Conservation (phyloP, 2,797 vertebrate genomes). For the Sarcophilus harrisii region DNA sequence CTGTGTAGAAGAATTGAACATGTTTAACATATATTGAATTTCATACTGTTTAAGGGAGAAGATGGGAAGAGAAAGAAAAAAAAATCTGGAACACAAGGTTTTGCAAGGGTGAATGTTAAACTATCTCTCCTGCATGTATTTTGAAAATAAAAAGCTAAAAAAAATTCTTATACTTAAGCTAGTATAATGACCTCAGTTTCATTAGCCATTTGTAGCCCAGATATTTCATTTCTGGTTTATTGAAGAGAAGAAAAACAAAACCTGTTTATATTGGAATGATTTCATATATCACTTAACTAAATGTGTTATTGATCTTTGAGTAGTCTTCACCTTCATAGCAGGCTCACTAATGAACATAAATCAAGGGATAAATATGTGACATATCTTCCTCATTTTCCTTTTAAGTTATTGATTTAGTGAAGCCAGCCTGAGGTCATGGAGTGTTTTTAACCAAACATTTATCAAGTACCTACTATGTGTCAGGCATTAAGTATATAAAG, state of each 20-base stretch:
- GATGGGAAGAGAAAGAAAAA: no score
- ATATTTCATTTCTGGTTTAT: not conserved
- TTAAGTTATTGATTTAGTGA: slow-evolving; percentile 14
- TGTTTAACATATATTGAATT: no score
- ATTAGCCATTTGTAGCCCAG: not conserved
- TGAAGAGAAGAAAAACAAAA: slow-evolving; percentile 1
- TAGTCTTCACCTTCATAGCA: not conserved
- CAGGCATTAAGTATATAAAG: not conserved
- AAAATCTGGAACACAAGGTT: no score
- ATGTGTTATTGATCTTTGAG: not conserved
- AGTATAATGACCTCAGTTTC: not conserved
- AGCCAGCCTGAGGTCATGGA: not conserved
- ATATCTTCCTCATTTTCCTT: not conserved
- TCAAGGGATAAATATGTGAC: not conserved
- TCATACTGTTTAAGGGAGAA: no score
- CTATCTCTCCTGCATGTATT: no score
- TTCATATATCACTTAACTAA: slow-evolving; percentile 43
- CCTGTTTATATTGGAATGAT: slow-evolving; percentile 14
- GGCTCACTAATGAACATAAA: not conserved
- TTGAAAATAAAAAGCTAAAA: no score
- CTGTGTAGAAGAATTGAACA: no score
- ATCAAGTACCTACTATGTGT: not conserved
- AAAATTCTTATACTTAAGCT: not conserved
- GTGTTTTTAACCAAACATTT: not conserved
- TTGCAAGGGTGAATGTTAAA: no score